A percentile compares a stretch with the other conserved stretches of the same genome.
Evolutionary conservation across 2,113 vertebrate genomes (phyloP).

Genomic region (Oophaga pumilio): DNA sequence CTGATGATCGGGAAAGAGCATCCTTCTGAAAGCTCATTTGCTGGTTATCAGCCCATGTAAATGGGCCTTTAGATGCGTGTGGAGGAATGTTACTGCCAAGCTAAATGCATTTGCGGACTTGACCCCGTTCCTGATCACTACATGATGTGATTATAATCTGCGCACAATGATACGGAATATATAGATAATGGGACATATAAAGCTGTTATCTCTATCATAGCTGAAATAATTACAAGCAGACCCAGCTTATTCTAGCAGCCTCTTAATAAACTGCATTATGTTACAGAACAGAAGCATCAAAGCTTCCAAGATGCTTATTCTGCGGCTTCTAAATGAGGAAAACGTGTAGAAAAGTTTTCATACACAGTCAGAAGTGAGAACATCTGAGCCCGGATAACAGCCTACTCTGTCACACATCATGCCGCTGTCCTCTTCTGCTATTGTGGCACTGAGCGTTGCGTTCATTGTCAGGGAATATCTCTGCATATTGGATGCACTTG

Average conservation of each 20-base stretch:
- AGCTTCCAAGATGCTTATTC: neutral
- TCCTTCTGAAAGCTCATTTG: no score
- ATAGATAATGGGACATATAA: no score
- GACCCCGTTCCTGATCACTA: no score
- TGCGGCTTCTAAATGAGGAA: neutral
- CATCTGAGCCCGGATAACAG: neutral
- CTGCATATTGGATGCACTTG: constrained; percentile 7
- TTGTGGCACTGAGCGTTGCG: neutral
- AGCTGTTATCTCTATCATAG: neutral
- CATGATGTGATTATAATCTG: no score
- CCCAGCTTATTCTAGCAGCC: neutral
- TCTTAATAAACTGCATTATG: neutral
- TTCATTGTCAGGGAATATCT: neutral
- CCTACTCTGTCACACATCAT: neutral
- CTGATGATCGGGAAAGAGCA: no score
- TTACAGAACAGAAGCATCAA: neutral
- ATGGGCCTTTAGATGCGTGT: no score
- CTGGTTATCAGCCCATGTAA: no score
- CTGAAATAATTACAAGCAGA: neutral
- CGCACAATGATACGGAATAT: no score
- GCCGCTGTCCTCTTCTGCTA: neutral
- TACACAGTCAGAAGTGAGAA: neutral
- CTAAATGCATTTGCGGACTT: no score
- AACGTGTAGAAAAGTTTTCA: neutral
- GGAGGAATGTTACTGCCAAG: no score